These are phyloP conservation scores for Brassicogethes aeneus DNA, from an alignment of 2,888 invertebrate genomes.

Conservation along the genomic window DNA sequence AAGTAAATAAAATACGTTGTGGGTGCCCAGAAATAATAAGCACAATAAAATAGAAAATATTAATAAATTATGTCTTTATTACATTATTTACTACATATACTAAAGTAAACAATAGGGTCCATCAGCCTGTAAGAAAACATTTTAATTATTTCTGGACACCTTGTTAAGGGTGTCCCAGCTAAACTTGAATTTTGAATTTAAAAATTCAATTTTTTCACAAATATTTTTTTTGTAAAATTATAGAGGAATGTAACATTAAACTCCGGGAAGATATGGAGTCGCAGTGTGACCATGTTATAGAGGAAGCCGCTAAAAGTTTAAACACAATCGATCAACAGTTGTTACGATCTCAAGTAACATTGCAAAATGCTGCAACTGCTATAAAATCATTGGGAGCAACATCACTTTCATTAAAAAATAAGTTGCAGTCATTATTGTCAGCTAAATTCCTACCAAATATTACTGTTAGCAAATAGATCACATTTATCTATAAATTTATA, in stretches of 20 bases:
- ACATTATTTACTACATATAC: too few relatives aligned
- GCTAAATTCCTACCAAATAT: constrained; percentile 35
- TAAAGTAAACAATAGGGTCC: too few relatives aligned
- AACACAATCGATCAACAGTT: constrained; percentile 33
- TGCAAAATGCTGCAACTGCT: constrained; percentile 35
- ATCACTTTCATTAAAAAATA: constrained; percentile 31
- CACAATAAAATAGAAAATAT: too few relatives aligned
- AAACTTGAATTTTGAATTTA: too few relatives aligned
- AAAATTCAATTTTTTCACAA: too few relatives aligned
- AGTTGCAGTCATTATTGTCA: constrained; percentile 31
- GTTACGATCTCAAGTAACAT: constrained; percentile 34
- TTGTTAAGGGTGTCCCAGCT: too few relatives aligned
- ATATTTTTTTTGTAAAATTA: too few relatives aligned
- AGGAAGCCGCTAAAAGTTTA: constrained; percentile 30
- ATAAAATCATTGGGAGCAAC: constrained; percentile 31
- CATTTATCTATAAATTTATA: neutral
- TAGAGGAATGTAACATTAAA: constrained; percentile 33
- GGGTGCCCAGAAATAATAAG: too few relatives aligned
- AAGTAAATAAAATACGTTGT: constrained; percentile 27
- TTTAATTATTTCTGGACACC: too few relatives aligned
- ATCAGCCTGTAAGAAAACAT: too few relatives aligned
- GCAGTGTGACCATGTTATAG: constrained; percentile 25
- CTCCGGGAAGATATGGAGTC: constrained; percentile 28
- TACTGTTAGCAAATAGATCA: constrained; percentile 12
- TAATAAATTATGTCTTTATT: too few relatives aligned